Base-by-base conservation (phyloP, 2,888 invertebrate genomes). In the Coleophora deauratella region DNA sequence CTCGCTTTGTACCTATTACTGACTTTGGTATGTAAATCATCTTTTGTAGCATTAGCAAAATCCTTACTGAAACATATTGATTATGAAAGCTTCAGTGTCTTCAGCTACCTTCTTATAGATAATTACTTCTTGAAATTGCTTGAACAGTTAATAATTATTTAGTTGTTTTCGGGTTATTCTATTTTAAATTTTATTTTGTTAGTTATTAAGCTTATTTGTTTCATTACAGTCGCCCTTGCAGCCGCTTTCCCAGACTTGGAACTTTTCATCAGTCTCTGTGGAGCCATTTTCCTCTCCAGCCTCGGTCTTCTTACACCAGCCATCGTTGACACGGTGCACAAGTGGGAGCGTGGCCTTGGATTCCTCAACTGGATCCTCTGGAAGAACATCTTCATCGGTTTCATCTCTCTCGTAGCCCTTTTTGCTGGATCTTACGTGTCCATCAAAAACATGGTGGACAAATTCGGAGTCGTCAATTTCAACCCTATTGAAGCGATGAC, bases 241-340 rank as follows among this genome's bases (percentile, higher is more conserved):
- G 91, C 92, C 0, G 88, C 91, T 2, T 93, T 97, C 37, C 95
- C 96, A 0, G 89, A 95, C 57, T 72, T 97, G 53, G 95, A 93
- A 41, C 89, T 95, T 0, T 93, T 97, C 65, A 97, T 97, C 61
- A 92, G 93, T 38, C 82, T 97, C 31, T 93, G 96, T 6, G 97
- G 97, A 1, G 92, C 97, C 2, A 87, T 91, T 40, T 90, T 91
- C 57, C 88, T 91, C 45, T 91, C 92, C 2, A 88, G 88, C 35
- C 84, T 91, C 37, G 96, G 97, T 1, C 88, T 94, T 27, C 84
- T 91, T 38, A 90, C 92, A 7, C 93, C 94, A 13, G 91, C 93
- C 7, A 76, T 92, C 31, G 87, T 93, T 6, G 93, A 94, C 62
- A 91, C 90, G 0, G 88, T 94, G 2, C 88, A 91, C 50, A 86